Conservation (phyloP, 2,113 vertebrate species). For the Zapus hudsonius region DNA sequence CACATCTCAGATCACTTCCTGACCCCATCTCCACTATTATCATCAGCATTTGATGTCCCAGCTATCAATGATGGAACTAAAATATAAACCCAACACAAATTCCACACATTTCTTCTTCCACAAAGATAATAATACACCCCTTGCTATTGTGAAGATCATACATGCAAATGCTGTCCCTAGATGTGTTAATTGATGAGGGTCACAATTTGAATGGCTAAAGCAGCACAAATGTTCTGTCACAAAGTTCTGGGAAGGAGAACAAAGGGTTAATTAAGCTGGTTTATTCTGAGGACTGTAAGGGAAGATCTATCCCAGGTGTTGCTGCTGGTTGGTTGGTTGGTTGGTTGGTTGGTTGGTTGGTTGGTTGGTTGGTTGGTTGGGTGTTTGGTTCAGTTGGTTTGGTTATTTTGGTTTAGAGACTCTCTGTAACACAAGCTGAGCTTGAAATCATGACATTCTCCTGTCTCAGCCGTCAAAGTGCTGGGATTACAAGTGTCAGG, state of each 20-base stretch:
- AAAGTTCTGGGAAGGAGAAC: neutral
- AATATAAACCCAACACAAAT: neutral
- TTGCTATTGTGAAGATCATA: neutral
- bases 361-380: too few species aligned
- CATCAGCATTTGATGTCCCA: neutral
- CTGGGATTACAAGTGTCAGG: too few species aligned
- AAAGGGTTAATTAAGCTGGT: neutral
- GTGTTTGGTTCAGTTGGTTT: too few species aligned
- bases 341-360: too few species aligned
- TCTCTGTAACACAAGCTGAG: too few species aligned
- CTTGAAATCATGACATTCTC: too few species aligned
- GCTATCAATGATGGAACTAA: neutral
- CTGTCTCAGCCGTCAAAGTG: too few species aligned
- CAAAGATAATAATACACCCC: neutral
- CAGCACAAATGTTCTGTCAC: neutral
- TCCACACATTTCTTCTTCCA: neutral
- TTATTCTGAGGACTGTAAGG: neutral
- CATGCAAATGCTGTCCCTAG: neutral
- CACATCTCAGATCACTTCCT: neutral
- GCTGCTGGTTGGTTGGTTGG: too few species aligned
- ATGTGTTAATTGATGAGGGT: neutral
- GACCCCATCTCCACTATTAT: neutral
- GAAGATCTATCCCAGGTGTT: neutral
- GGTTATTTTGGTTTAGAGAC: too few species aligned
- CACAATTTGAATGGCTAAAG: neutral